phyloP scores from a whole-genome alignment of 2,113 vertebrate genomes.

The Myxocyprinus asiaticus region DNA sequence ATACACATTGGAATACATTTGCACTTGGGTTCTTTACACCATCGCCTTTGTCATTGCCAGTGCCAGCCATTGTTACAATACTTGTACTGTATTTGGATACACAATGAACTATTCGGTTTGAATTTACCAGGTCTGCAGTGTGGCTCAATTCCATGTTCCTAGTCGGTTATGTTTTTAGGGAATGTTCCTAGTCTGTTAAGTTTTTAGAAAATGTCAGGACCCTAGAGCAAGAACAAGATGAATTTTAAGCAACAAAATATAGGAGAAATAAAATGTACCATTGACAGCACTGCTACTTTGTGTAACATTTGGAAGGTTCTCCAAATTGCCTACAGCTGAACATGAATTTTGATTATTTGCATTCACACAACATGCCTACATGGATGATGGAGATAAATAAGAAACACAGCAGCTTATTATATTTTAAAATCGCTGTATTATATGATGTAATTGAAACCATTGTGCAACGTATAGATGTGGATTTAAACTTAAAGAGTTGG shows the following conservation, averaged over 20 bases:
- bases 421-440: too few species aligned
- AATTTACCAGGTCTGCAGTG: not conserved
- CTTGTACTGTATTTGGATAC: conserved; percentile 4
- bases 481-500: too few species aligned
- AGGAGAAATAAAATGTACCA: not conserved
- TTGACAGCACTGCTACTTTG: not conserved
- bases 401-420: too few species aligned
- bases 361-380: too few species aligned
- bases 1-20: too few species aligned
- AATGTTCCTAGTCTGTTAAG: not conserved
- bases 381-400: too few species aligned
- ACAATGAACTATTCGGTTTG: conserved; percentile 28
- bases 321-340: not conserved
- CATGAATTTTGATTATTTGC: too few species aligned
- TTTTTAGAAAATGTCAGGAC: not conserved
- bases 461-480: too few species aligned
- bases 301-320: not conserved
- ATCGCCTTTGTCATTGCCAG: too few species aligned
- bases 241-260: not conserved
- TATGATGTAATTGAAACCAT: too few species aligned
- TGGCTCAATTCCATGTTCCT: conserved; percentile 49
- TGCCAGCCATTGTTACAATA: too few species aligned
- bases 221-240: not conserved
- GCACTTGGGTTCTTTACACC: too few species aligned
- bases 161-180: conserved; percentile 18